phyloP scores from a whole-genome alignment of 2,797 vertebrate species.

The Natrix natrix region DNA sequence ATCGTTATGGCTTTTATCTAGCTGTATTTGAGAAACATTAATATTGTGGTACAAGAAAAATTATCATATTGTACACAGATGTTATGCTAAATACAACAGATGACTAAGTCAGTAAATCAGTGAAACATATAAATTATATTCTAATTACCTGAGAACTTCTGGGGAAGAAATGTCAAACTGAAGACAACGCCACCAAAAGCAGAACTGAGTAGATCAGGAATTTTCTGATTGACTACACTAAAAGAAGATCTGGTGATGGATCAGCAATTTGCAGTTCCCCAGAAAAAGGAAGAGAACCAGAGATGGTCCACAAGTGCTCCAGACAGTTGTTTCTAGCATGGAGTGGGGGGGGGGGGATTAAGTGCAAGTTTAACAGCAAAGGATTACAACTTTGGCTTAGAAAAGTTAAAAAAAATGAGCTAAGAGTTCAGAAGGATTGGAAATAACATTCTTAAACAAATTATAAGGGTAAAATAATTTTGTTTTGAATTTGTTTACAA shows the following conservation, averaged over 20 bases:
- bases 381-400: background rate
- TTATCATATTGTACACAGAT: slow-evolving; percentile 60
- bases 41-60: slow-evolving; percentile 44
- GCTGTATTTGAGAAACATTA: slow-evolving; percentile 47
- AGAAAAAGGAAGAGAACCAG: background rate
- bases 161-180: background rate
- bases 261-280: background rate
- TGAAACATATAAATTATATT: slow-evolving; percentile 36
- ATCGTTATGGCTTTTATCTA: slow-evolving; percentile 46
- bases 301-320: background rate
- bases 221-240: background rate
- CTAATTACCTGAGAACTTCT: slow-evolving; percentile 30
- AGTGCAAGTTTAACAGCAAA: background rate
- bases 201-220: background rate
- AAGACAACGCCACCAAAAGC: background rate
- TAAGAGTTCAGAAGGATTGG: background rate
- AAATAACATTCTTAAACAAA: background rate
- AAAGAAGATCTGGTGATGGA: background rate
- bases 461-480: background rate
- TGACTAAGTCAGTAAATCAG: slow-evolving; percentile 56
- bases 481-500: background rate
- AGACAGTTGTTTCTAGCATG: background rate
- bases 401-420: background rate
- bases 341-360: background rate
- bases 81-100: slow-evolving; percentile 42